A percentile compares a stretch with the other conserved stretches of the same genome.
Evolutionary conservation across 2,888 invertebrate species (phyloP).

Genomic region (Leucophenga montana): DNA sequence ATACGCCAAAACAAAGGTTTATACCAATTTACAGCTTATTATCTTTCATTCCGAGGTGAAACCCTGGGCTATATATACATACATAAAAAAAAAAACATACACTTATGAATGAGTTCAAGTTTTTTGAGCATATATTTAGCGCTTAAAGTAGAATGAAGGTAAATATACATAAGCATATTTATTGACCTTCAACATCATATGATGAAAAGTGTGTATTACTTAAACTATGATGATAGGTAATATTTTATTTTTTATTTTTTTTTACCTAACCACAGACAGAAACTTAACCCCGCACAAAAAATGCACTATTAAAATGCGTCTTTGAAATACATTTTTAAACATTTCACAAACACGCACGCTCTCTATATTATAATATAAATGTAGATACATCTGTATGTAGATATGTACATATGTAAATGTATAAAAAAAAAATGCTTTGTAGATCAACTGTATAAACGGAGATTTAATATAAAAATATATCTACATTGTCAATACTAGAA

Average conservation of each 20-base stretch:
- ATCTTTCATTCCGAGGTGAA: too few species aligned
- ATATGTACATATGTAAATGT: neutral
- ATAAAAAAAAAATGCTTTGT: neutral
- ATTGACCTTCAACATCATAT: conserved; percentile 1
- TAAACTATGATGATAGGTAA: neutral
- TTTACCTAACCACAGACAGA: neutral
- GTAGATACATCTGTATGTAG: neutral
- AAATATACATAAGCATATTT: neutral
- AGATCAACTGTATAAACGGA: neutral
- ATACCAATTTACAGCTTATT: too few species aligned
- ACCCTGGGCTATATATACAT: too few species aligned
- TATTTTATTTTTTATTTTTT: neutral
- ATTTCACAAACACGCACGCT: conserved; percentile 32
- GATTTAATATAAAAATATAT: neutral
- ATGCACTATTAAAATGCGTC: conserved; percentile 9
- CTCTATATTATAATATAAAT: neutral
- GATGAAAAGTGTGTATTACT: neutral
- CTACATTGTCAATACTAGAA: neutral
- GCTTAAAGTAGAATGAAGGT: neutral
- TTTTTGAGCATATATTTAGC: too few species aligned
- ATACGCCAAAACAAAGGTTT: too few species aligned
- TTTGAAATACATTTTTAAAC: conserved; percentile 17
- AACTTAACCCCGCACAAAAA: conserved; percentile 60
- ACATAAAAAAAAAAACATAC: too few species aligned
- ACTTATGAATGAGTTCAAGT: too few species aligned